phyloP scores from a whole-genome alignment of 2,797 vertebrate species.

The Sciurus vulgaris region DNA sequence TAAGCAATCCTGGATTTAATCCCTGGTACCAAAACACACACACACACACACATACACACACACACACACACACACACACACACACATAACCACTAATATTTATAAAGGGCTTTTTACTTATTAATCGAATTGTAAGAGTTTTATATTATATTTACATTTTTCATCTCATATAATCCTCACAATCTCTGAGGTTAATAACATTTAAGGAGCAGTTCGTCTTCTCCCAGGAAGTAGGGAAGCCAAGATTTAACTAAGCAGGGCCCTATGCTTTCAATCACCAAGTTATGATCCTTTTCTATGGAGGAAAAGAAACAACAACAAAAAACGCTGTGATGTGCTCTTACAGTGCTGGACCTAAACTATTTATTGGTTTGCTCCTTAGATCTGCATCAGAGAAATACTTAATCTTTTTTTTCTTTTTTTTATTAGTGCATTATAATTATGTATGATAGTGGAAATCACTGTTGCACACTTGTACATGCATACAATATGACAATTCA shows the following conservation, averaged over 20 bases:
- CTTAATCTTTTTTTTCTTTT: background rate
- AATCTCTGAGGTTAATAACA: background rate
- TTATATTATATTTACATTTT: background rate
- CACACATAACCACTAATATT: background rate
- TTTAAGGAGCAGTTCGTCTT: too few relatives aligned
- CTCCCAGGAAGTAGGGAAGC: background rate
- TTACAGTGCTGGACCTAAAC: too few relatives aligned
- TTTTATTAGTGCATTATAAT: too few relatives aligned
- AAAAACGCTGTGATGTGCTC: background rate
- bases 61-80: too few relatives aligned
- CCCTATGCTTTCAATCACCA: background rate
- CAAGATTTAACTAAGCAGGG: too few relatives aligned
- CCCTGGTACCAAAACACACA: too few relatives aligned
- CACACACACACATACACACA: too few relatives aligned
- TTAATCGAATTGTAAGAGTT: background rate
- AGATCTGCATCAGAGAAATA: background rate
- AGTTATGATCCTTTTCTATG: background rate
- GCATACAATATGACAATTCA: too few relatives aligned
- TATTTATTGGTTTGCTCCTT: background rate
- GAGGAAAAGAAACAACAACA: too few relatives aligned
- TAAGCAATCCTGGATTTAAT: too few relatives aligned
- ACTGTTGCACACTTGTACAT: too few relatives aligned
- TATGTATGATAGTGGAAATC: too few relatives aligned
- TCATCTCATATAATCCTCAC: background rate
- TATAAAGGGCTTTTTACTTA: background rate